Conservation (phyloP, 2,888 invertebrate species). For the Polydrusus pterygomalis region DNA sequence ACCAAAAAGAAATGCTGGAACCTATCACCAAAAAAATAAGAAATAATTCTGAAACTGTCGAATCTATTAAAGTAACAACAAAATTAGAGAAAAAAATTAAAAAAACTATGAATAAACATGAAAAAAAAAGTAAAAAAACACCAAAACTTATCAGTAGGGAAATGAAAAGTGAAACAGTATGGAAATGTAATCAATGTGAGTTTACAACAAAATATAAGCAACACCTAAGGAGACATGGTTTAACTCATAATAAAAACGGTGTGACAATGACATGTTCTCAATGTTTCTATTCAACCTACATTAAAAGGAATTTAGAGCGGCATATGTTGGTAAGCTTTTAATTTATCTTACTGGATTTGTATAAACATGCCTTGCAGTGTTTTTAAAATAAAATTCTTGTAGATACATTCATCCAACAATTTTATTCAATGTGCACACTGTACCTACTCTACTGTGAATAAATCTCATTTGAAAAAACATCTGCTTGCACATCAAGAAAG, state of each 20-base stretch:
- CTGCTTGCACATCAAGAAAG: not conserved
- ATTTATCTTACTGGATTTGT: not conserved
- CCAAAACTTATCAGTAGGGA: not conserved
- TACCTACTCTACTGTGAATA: not conserved
- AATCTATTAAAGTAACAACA: not conserved
- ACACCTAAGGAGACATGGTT: constrained; percentile 16
- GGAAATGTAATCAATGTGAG: constrained; percentile 13
- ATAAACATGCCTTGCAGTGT: no score
- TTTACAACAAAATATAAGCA: constrained; percentile 30
- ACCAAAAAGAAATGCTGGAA: not conserved
- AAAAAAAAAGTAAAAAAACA: not conserved
- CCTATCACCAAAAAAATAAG: not conserved
- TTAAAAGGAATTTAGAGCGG: constrained; percentile 16
- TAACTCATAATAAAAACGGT: constrained; percentile 10
- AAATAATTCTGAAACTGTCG: not conserved
- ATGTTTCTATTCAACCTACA: constrained; percentile 25
- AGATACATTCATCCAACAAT: constrained; percentile 1
- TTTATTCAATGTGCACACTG: constrained; percentile 2
- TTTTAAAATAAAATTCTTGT: no score
- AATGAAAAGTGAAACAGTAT: not conserved
- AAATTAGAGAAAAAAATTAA: no score
- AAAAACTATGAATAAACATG: not conserved
- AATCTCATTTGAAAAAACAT: constrained; percentile 11
- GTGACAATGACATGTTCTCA: constrained; percentile 1
- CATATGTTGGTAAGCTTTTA: constrained; percentile 27